These are phyloP conservation scores for Drosophila parthenogenetica DNA, from an alignment of 2,888 invertebrate genomes.

Conservation along the genomic window DNA sequence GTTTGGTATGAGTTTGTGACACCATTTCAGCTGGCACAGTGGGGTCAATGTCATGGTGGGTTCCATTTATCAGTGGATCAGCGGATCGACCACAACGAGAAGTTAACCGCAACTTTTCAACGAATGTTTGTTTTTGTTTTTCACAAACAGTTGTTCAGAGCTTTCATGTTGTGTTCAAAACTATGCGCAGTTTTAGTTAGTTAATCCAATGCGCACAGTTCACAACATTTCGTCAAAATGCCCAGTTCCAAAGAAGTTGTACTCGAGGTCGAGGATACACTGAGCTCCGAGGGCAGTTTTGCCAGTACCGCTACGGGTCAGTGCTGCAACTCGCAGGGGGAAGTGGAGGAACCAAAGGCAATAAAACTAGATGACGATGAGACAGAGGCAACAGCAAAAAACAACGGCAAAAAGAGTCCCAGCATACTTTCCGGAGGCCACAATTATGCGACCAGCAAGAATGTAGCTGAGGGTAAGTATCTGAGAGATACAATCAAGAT, in stretches of 20 bases:
- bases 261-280: conserved; percentile 51
- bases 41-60: conserved; percentile 63
- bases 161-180: conserved; percentile 17
- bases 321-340: conserved; percentile 42
- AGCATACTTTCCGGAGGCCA: conserved; percentile 48
- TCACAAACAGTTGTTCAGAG: conserved; percentile 38
- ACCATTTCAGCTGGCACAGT: conserved; percentile 23
- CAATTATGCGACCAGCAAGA: conserved; percentile 82
- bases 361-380: background rate
- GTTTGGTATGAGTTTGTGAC: conserved; percentile 12
- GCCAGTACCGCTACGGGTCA: conserved; percentile 49
- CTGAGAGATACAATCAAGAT: background rate
- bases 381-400: background rate
- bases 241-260: conserved; percentile 37
- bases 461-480: conserved; percentile 81
- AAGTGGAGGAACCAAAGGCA: background rate
- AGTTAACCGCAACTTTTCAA: conserved; percentile 44
- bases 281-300: conserved; percentile 60
- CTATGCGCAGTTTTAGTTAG: conserved; percentile 26
- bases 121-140: conserved; percentile 33
- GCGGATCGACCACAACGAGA: conserved; percentile 50
- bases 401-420: conserved; percentile 33
- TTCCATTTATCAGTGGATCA: conserved; percentile 53
- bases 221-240: conserved; percentile 38
- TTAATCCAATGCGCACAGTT: conserved; percentile 19